A percentile compares a stretch with the other conserved stretches of the same genome.
phyloP scores from a whole-genome alignment of 2,797 vertebrate species.

The Oryzias dopingdopingensis region DNA sequence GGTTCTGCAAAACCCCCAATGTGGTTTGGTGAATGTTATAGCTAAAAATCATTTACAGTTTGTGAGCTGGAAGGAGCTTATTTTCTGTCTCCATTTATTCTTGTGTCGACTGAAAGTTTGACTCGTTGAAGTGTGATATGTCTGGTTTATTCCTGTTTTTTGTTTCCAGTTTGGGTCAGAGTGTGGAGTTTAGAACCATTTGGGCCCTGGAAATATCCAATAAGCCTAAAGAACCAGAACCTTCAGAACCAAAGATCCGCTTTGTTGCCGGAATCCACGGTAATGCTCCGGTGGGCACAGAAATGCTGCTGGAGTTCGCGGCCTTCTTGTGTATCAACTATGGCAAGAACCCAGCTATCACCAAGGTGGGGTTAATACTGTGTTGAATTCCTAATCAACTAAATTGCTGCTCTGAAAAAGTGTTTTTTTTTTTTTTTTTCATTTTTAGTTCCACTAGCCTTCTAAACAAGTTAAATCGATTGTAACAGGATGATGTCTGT shows the following conservation, averaged over 20 bases:
- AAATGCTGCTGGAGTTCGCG: slow-evolving; percentile 92
- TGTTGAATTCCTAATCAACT: background rate
- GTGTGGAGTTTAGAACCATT: slow-evolving; percentile 87
- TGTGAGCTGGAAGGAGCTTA: too few species aligned
- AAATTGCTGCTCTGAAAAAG: too few species aligned
- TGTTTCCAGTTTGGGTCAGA: slow-evolving; percentile 87
- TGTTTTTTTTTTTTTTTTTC: too few species aligned
- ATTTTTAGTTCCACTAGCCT: too few species aligned
- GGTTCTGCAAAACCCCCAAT: background rate
- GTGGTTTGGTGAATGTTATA: background rate
- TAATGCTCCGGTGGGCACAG: slow-evolving; percentile 92
- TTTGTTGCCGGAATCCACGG: slow-evolving; percentile 94
- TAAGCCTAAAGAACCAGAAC: slow-evolving; percentile 84
- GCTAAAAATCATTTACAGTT: too few species aligned
- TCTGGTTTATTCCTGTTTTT: slow-evolving; percentile 6
- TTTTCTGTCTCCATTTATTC: background rate
- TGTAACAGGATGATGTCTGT: background rate
- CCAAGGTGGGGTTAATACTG: slow-evolving; percentile 78
- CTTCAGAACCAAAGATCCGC: slow-evolving; percentile 91
- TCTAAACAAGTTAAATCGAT: background rate
- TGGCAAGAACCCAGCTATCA: slow-evolving; percentile 88
- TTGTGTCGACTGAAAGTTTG: slow-evolving; percentile 4
- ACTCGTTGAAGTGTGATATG: background rate
- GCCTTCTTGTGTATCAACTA: slow-evolving; percentile 93
- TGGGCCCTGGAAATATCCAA: slow-evolving; percentile 97